These are phyloP conservation scores for Sciurus vulgaris DNA, from an alignment of 2,797 vertebrate species.

Conservation along the genomic window DNA sequence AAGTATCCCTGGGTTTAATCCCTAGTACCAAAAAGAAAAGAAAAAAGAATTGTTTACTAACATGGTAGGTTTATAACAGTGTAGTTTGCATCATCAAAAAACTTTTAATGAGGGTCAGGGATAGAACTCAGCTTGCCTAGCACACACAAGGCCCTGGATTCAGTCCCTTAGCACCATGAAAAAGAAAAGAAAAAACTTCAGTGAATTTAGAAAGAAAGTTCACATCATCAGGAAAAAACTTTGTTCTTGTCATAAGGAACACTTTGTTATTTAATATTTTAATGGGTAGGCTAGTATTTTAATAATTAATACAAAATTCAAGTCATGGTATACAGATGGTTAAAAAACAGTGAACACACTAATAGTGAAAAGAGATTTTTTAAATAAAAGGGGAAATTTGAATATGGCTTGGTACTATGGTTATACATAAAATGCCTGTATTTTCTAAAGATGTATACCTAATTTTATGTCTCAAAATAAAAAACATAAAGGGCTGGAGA, in stretches of 20 bases:
- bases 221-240: neutral
- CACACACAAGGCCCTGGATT: neutral
- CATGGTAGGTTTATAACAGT: neutral
- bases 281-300: constrained; percentile 56
- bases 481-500: too few relatives aligned
- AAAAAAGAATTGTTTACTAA: constrained; percentile 43
- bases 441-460: constrained; percentile 10
- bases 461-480: neutral
- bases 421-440: neutral
- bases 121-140: neutral
- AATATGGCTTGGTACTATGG: constrained; percentile 25
- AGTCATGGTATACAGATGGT: neutral
- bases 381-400: neutral
- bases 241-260: neutral
- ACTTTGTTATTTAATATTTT: constrained; percentile 14
- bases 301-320: constrained; percentile 40
- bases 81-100: neutral
- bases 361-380: constrained; percentile 46
- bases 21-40: too few relatives aligned
- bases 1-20: too few relatives aligned
- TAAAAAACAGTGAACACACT: constrained; percentile 38
- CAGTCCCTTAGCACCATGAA: neutral
- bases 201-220: constrained; percentile 53
- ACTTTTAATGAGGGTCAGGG: neutral
- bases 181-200: neutral